Evolutionary conservation across 2,113 vertebrate genomes (phyloP), one percentile per base, ranked within the genome.

Genomic region (Balaenoptera acutorostrata): DNA sequence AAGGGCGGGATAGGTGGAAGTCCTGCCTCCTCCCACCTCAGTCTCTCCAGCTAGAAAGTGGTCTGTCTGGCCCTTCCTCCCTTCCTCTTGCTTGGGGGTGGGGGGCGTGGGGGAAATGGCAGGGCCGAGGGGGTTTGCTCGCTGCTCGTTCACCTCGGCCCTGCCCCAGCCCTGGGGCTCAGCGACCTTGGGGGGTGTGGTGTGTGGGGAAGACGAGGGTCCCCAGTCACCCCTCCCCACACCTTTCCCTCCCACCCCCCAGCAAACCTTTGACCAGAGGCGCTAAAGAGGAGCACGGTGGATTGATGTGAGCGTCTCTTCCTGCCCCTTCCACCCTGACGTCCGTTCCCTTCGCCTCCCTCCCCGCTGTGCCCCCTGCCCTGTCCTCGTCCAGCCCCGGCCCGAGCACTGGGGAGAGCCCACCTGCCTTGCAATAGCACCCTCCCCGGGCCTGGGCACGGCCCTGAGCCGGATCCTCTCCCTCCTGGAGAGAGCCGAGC

Each of bases 251-350:
- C 87, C 90, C 77, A 17, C 11, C 75, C 93, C 93, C 75, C 93
- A 98, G 98, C 98, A 98, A 98, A 97, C 98, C 98, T 92, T 97
- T 98, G 98, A 97, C 98, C 97, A 98, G 98, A 98, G 98, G 97
- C 93, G 97, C 98, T 84, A 98, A 97, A 92, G 98, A 98, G 97
- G 98, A 98, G 93, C 98, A 98, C 72, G 96, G 97, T 92, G 98
- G 97, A 97, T 36, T 98, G 96, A 98, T 98, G 98, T 98, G 98
- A 98, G 97, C 96, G 69, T 46, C 68, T 95, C 74, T 93, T 90
- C 78, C 72, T 82, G n/a, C 44, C 96, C 83, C 91, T 85, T 77
- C 61, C 39, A 3, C 81, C 95, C 69, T 2, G 11, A 6, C 0
- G 23, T 33, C 93, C 90, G 8, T 20, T 17, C n/a, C 80, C 57